Evolutionary conservation across 2,888 invertebrate species (phyloP).

Genomic region (Tuta absoluta): DNA sequence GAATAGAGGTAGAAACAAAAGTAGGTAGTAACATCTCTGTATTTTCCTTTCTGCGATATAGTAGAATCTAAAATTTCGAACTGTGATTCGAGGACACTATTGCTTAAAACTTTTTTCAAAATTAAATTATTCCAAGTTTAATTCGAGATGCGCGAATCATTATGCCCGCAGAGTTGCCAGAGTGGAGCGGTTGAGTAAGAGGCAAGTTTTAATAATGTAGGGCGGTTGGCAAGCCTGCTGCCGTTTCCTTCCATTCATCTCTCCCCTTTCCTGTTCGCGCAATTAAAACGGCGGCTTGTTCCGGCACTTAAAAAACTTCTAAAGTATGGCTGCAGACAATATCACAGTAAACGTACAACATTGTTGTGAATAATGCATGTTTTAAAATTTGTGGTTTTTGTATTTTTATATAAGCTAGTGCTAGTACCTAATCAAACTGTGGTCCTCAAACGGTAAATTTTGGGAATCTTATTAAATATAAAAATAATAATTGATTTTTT

Average conservation of each 20-base stretch:
- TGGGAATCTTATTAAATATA: too few species aligned
- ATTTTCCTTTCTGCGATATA: slow-evolving; percentile 27
- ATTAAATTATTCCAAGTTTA: slow-evolving; percentile 62
- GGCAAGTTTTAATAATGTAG: slow-evolving; percentile 20
- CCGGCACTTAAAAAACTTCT: slow-evolving; percentile 78
- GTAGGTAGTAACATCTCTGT: slow-evolving; percentile 24
- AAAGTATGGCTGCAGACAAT: slow-evolving; percentile 73
- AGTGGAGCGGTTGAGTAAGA: slow-evolving; percentile 62
- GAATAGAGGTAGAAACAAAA: too few species aligned
- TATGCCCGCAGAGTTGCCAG: slow-evolving; percentile 63
- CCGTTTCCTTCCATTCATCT: slow-evolving; percentile 78
- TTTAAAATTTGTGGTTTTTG: slow-evolving; percentile 24
- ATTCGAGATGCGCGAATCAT: slow-evolving; percentile 70
- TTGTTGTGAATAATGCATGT: slow-evolving; percentile 56
- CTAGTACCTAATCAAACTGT: too few species aligned
- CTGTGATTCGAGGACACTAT: slow-evolving; percentile 26
- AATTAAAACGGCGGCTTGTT: slow-evolving; percentile 78
- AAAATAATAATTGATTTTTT: too few species aligned
- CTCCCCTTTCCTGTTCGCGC: slow-evolving; percentile 78
- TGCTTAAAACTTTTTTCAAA: slow-evolving; percentile 41
- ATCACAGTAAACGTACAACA: slow-evolving; percentile 55
- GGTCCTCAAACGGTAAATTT: too few species aligned
- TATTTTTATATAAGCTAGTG: too few species aligned
- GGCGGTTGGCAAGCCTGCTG: slow-evolving; percentile 63
- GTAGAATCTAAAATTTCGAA: slow-evolving; percentile 12